Conservation (phyloP, 1,140 invertebrate species). For the Panagrolaimus sp. region DNA sequence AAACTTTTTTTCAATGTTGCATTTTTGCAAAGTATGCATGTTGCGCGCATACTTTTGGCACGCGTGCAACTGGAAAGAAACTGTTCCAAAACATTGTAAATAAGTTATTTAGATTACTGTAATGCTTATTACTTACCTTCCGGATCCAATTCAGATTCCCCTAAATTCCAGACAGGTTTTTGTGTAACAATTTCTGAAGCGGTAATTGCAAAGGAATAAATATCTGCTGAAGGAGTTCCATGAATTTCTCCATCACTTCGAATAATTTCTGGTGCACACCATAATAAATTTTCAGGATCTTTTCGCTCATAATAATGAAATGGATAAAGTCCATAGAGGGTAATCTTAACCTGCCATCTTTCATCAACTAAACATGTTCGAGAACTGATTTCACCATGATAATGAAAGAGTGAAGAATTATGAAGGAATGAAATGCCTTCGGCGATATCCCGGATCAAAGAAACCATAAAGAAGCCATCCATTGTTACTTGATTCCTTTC, state of each 20-base stretch:
- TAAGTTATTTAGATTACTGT: neutral
- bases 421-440: constrained; percentile 13
- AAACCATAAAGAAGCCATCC: constrained; percentile 13
- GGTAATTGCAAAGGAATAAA: constrained; percentile 84
- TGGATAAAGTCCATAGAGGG: neutral
- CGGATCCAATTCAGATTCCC: constrained; percentile 5
- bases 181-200: constrained; percentile 78
- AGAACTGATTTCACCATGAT: neutral
- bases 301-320: neutral
- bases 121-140: constrained; percentile 14
- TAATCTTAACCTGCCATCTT: constrained; percentile 12
- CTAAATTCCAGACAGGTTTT: constrained; percentile 61
- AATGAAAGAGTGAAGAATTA: neutral
- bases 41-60: too few relatives aligned
- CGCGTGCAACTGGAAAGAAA: too few relatives aligned
- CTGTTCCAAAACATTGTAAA: too few relatives aligned
- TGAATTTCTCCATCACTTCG: constrained; percentile 32
- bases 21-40: too few relatives aligned
- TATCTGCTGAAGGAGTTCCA: constrained; percentile 76
- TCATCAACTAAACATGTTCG: constrained; percentile 12
- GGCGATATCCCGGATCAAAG: constrained; percentile 7
- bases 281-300: neutral
- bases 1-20: neutral
- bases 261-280: constrained; percentile 4
- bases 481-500: neutral